Conservation (phyloP, 2,888 invertebrate genomes). For the Trichopoda pennipes region DNA sequence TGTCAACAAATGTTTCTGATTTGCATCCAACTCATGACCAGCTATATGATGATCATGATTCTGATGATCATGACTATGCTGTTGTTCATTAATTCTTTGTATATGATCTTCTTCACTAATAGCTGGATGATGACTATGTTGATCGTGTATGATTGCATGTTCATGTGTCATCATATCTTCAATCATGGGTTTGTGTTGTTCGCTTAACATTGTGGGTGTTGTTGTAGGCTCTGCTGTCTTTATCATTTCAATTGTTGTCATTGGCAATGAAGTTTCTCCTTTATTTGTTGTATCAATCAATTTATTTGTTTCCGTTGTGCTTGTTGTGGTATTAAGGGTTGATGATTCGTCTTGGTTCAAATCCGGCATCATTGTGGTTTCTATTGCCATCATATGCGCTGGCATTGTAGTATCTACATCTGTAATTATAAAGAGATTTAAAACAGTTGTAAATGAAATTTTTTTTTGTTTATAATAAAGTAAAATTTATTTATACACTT, state of each 20-base stretch:
- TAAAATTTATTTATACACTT: no score
- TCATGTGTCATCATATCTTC: slow-evolving; percentile 56
- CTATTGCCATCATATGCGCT: slow-evolving; percentile 60
- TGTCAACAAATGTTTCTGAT: slow-evolving; percentile 50
- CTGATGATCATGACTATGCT: slow-evolving; percentile 22
- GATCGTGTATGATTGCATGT: slow-evolving; percentile 1
- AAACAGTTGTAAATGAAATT: slow-evolving; percentile 1
- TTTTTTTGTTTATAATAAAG: no score
- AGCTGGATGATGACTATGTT: slow-evolving; percentile 37
- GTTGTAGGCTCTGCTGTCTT: slow-evolving; percentile 78
- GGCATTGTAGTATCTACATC: slow-evolving; percentile 67
- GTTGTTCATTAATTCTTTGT: slow-evolving; percentile 59
- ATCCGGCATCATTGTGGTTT: slow-evolving; percentile 61
- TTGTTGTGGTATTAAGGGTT: slow-evolving; percentile 34
- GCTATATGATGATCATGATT: slow-evolving; percentile 7
- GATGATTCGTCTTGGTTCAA: slow-evolving; percentile 20
- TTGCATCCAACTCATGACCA: slow-evolving; percentile 11
- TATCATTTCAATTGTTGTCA: slow-evolving; percentile 78
- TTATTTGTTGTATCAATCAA: slow-evolving; percentile 63
- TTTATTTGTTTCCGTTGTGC: slow-evolving; percentile 64
- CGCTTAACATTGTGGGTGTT: slow-evolving; percentile 70
- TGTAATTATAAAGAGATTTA: slow-evolving; percentile 33
- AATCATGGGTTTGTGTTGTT: slow-evolving; percentile 37
- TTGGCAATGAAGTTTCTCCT: slow-evolving; percentile 67
- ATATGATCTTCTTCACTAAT: slow-evolving; percentile 58